Conservation (phyloP, 2,797 vertebrate species). For the Silurus lanzhouensis region DNA sequence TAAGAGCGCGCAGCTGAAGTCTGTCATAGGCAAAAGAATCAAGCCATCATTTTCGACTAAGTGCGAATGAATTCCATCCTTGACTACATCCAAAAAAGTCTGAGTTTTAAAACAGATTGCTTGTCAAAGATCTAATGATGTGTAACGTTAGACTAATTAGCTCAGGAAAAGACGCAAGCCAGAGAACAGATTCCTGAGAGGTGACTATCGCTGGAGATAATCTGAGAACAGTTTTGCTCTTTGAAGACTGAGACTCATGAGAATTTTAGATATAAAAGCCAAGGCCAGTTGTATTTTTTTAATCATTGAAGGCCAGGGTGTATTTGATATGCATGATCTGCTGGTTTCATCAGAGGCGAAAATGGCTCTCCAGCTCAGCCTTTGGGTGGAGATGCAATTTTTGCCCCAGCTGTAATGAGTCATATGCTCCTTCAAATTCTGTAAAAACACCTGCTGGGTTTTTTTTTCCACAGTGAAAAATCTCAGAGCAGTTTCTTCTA, state of each 20-base stretch:
- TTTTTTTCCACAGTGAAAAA: background rate
- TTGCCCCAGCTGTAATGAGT: conserved; percentile 20
- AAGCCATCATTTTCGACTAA: background rate
- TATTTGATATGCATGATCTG: conserved; percentile 23
- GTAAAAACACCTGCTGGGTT: conserved; percentile 33
- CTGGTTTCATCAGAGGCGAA: conserved; percentile 16
- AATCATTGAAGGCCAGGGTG: background rate
- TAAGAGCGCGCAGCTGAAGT: background rate
- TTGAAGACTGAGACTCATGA: conserved; percentile 28
- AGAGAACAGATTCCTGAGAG: conserved; percentile 14
- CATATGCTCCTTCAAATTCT: conserved; percentile 24
- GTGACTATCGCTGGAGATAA: background rate
- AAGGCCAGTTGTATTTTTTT: conserved; percentile 1
- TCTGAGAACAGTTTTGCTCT: conserved; percentile 25
- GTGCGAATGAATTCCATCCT: background rate
- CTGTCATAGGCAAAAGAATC: background rate
- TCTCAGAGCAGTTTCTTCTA: background rate
- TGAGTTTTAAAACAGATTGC: conserved; percentile 5
- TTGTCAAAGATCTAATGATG: conserved; percentile 12
- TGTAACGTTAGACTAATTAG: conserved; percentile 11
- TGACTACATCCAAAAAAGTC: conserved; percentile 13
- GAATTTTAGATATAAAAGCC: conserved; percentile 24
- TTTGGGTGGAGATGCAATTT: conserved; percentile 10
- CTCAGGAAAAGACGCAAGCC: conserved; percentile 5
- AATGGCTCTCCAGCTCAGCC: background rate